Evolutionary conservation across 2,888 invertebrate species (phyloP).

Genomic region (Malacosoma neustria): DNA sequence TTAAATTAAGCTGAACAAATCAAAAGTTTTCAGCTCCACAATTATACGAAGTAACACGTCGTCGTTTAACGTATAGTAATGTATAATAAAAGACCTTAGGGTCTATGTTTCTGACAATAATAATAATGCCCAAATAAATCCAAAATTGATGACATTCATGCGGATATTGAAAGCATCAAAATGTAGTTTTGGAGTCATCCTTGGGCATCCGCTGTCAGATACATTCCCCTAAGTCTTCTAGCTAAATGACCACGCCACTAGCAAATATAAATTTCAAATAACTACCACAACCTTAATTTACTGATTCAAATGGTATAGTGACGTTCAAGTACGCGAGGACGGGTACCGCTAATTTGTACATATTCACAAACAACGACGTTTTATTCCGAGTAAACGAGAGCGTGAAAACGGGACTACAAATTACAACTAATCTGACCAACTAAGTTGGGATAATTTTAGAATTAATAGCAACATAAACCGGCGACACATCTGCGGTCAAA

Average conservation of each 20-base stretch:
- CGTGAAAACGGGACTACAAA: conserved; percentile 8
- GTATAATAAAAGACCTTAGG: conserved; percentile 17
- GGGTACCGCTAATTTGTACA: conserved; percentile 32
- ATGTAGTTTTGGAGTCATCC: too few relatives aligned
- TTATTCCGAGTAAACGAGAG: conserved; percentile 18
- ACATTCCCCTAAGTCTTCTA: too few relatives aligned
- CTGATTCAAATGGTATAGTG: conserved; percentile 55
- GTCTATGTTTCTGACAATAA: too few relatives aligned
- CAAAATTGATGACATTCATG: too few relatives aligned
- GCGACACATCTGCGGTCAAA: conserved; percentile 41
- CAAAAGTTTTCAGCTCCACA: conserved; percentile 25
- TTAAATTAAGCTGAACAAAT: conserved; percentile 73
- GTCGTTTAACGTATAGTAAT: conserved; percentile 23
- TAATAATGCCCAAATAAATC: too few relatives aligned
- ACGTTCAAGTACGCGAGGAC: conserved; percentile 37
- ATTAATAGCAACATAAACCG: conserved; percentile 37
- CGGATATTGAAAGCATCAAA: too few relatives aligned
- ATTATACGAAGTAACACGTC: conserved; percentile 24
- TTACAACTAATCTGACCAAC: conserved; percentile 52
- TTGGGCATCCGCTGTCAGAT: too few relatives aligned
- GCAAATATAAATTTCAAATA: conserved; percentile 67
- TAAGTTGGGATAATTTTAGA: conserved; percentile 62
- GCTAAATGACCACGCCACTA: conserved; percentile 38
- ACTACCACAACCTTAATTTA: conserved; percentile 72
- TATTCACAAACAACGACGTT: conserved; percentile 4